phyloP scores from a whole-genome alignment of 2,113 vertebrate genomes.

The Phalacrocorax brasilianus region DNA sequence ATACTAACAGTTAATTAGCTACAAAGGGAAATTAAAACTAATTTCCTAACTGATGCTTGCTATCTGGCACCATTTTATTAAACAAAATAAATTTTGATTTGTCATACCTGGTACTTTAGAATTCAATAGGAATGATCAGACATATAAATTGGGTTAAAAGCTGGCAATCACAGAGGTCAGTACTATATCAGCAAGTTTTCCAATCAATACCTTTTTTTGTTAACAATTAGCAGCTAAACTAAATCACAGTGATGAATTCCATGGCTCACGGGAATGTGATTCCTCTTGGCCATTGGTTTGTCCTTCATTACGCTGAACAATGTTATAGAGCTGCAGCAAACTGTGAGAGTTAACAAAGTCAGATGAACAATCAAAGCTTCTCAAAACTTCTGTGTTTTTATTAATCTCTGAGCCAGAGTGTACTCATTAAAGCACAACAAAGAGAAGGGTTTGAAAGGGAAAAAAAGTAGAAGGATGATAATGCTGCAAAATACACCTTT shows the following conservation, averaged over 20 bases:
- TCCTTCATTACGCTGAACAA: not conserved
- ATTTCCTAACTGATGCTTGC: constrained; percentile 51
- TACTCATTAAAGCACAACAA: not conserved
- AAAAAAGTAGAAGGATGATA: not conserved
- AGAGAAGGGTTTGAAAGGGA: not conserved
- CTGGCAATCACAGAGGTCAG: not conserved
- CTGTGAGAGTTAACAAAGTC: not conserved
- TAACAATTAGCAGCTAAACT: constrained; percentile 5
- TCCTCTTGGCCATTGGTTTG: not conserved
- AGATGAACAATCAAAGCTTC: not conserved
- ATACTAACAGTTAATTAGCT: constrained; percentile 79
- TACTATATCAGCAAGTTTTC: not conserved
- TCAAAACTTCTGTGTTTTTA: not conserved
- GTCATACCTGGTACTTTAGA: not conserved
- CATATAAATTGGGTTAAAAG: constrained; percentile 11
- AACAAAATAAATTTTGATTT: constrained; percentile 72
- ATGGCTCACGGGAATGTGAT: not conserved
- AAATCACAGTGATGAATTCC: not conserved
- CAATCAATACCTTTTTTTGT: not conserved
- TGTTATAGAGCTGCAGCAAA: not conserved
- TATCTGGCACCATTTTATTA: constrained; percentile 62
- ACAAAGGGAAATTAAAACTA: constrained; percentile 74
- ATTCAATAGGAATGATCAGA: not conserved
- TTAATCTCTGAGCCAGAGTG: not conserved
- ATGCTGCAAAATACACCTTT: not conserved